Conservation (phyloP, 2,797 vertebrate genomes). For the Megaceryle alcyon region DNA sequence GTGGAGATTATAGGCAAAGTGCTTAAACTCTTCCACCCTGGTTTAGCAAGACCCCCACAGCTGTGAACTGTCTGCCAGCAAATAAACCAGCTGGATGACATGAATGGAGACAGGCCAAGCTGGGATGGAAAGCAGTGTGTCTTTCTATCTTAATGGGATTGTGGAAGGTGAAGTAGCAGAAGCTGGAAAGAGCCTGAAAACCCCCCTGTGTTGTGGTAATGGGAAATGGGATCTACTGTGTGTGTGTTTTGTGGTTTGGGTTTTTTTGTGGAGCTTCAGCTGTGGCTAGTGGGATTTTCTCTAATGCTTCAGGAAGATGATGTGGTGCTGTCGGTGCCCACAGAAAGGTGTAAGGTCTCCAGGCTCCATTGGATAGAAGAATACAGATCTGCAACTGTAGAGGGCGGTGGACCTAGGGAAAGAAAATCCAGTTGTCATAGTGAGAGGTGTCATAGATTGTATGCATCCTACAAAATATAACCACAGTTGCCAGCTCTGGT, state of each 20-base stretch:
- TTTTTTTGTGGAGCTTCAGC: background rate
- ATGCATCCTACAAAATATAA: background rate
- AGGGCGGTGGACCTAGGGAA: background rate
- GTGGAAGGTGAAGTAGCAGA: slow-evolving; percentile 55
- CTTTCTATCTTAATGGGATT: slow-evolving; percentile 59
- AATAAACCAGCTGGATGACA: slow-evolving; percentile 65
- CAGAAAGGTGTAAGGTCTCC: background rate
- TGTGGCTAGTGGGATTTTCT: background rate
- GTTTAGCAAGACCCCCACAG: slow-evolving; percentile 66
- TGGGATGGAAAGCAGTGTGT: slow-evolving; percentile 54
- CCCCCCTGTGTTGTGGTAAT: background rate
- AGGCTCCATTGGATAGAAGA: background rate
- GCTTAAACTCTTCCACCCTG: slow-evolving; percentile 43
- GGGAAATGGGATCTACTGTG: background rate
- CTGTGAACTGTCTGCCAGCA: slow-evolving; percentile 62
- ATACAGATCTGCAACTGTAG: background rate
- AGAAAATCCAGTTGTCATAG: background rate
- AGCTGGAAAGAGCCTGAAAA: slow-evolving; percentile 37
- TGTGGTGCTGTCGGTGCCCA: background rate
- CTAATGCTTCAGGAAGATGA: background rate
- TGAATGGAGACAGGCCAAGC: slow-evolving; percentile 58
- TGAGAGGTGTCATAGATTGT: background rate
- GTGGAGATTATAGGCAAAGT: slow-evolving; percentile 26
- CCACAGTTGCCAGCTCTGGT: slow-evolving; percentile 21
- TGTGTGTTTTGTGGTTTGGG: too few species aligned